Percentiles rank a stretch among this genome's conserved stretches.
Conservation (phyloP, 2,113 vertebrate genomes). For the Gopherus evgoodei region DNA sequence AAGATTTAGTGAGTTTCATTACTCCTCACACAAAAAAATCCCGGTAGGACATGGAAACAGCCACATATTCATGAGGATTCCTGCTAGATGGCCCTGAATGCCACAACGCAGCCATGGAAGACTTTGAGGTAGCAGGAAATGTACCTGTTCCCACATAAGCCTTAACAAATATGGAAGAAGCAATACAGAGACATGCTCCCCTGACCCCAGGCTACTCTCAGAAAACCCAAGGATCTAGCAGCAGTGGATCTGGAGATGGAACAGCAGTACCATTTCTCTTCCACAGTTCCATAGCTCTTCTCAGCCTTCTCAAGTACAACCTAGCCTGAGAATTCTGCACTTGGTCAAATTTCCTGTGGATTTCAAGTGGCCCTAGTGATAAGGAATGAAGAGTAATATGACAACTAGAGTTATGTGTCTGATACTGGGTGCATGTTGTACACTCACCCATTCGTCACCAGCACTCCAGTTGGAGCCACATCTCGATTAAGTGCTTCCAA, state of each 20-base stretch:
- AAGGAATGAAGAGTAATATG: neutral
- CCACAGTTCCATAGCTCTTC: neutral
- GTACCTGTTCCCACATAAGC: neutral
- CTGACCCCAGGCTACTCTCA: neutral
- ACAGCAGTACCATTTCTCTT: neutral
- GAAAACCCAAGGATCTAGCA: neutral
- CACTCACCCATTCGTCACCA: conserved; percentile 94
- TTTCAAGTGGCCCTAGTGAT: neutral
- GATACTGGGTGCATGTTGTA: fast-evolving
- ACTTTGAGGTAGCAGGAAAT: neutral
- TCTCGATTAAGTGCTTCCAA: conserved; percentile 95
- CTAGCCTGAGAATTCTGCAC: neutral
- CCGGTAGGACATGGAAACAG: neutral
- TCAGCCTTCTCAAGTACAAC: neutral
- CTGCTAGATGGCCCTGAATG: neutral
- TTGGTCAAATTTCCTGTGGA: neutral
- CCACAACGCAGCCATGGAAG: neutral
- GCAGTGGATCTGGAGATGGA: neutral
- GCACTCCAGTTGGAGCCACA: conserved; percentile 90
- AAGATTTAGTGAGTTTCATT: neutral
- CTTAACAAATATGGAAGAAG: neutral
- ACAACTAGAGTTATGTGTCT: neutral
- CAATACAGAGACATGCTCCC: neutral
- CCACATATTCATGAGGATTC: neutral
- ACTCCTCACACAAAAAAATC: neutral